phyloP scores from a whole-genome alignment of 2,888 invertebrate species.

The Antitype chi region DNA sequence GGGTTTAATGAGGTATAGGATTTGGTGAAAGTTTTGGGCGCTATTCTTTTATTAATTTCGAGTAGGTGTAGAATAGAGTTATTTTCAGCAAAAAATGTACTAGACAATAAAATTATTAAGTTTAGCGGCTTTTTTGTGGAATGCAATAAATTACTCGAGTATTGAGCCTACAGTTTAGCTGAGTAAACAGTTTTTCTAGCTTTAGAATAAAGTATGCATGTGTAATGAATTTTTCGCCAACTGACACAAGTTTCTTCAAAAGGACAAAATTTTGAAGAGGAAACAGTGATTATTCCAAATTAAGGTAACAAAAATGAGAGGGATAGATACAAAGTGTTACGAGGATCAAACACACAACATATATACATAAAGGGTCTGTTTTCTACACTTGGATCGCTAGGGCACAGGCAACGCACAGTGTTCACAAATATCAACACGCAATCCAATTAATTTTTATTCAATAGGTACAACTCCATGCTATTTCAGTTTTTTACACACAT shows the following conservation, averaged over 20 bases:
- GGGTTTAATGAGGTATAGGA: neutral
- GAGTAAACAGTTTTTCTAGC: neutral
- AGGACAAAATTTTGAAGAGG: neutral
- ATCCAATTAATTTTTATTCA: slow-evolving; percentile 59
- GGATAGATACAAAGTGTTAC: slow-evolving; percentile 51
- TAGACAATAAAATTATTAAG: neutral
- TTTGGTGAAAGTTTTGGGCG: neutral
- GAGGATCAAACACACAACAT: slow-evolving; percentile 67
- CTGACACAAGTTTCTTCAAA: neutral
- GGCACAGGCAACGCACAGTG: slow-evolving; percentile 87
- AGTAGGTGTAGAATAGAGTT: neutral
- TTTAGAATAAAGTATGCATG: neutral
- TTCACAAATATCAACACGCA: slow-evolving; percentile 73
- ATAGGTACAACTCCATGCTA: slow-evolving; percentile 66
- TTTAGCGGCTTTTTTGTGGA: neutral
- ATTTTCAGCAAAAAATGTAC: neutral
- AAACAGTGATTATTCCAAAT: slow-evolving; percentile 12
- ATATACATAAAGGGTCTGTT: slow-evolving; percentile 71
- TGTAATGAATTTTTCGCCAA: neutral
- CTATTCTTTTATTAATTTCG: neutral
- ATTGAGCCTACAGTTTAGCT: neutral
- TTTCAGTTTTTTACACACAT: slow-evolving; percentile 40
- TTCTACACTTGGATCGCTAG: slow-evolving; percentile 88
- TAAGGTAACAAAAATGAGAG: slow-evolving; percentile 33
- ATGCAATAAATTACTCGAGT: neutral